Evolutionary conservation across 2,797 vertebrate genomes (phyloP).

Genomic region (Eptatretus atami): DNA sequence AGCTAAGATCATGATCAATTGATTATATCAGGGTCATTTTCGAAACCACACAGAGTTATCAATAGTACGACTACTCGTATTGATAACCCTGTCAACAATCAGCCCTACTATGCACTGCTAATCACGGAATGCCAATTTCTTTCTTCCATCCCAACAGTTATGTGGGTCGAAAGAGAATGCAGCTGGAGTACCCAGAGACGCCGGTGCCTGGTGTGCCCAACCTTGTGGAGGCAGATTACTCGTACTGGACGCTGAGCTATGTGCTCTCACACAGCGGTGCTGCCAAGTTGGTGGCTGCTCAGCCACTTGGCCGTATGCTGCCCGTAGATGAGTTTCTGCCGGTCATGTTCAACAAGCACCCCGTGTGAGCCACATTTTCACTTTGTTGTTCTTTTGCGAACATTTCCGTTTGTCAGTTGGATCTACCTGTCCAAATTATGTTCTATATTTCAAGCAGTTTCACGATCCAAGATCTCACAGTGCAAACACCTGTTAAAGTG

Average conservation of each 20-base stretch:
- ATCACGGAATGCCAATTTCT: not conserved
- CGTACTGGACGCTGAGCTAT: constrained; percentile 76
- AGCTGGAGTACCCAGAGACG: constrained; percentile 38
- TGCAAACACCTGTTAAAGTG: no score
- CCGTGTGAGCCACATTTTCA: constrained; percentile 29
- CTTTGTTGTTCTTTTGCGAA: no score
- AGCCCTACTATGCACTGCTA: not conserved
- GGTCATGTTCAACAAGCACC: constrained; percentile 84
- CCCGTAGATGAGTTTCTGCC: constrained; percentile 84
- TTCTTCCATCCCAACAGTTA: constrained; percentile 22
- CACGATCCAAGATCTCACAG: no score
- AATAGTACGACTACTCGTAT: not conserved
- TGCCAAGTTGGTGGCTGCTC: constrained; percentile 41
- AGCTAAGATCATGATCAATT: no score
- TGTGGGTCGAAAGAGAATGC: constrained; percentile 72
- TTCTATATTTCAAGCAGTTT: no score
- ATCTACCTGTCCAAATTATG: no score
- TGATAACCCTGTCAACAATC: not conserved
- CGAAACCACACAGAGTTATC: not conserved
- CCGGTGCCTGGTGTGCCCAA: constrained; percentile 28
- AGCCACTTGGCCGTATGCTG: constrained; percentile 61
- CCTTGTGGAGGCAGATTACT: constrained; percentile 46
- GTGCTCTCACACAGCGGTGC: constrained; percentile 44
- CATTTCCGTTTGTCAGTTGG: no score
- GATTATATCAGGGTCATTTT: constrained; percentile 25